Conservation (phyloP, 2,888 invertebrate species). For the Drosophila mulleri region DNA sequence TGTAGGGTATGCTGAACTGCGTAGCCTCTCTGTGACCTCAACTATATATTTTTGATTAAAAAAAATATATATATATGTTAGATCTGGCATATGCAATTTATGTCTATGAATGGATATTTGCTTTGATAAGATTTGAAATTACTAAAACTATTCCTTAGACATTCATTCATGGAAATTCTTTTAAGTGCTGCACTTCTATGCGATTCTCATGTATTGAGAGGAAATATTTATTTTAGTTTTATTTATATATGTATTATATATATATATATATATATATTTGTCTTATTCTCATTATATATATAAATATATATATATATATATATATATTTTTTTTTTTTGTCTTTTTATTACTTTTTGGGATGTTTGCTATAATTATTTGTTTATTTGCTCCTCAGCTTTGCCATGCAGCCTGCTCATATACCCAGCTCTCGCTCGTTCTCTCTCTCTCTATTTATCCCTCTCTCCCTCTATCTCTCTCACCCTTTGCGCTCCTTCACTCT, state of each 20-base stretch:
- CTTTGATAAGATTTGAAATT: no score
- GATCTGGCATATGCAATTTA: no score
- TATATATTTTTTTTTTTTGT: not conserved
- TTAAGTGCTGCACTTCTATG: no score
- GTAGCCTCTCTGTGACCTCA: no score
- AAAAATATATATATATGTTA: not conserved
- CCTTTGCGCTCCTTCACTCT: slow-evolving; percentile 6
- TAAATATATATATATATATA: not conserved
- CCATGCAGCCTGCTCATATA: slow-evolving; percentile 3
- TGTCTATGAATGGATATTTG: no score
- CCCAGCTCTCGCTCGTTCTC: not conserved
- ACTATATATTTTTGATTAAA: not conserved
- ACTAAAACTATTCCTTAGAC: no score
- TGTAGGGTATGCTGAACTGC: not conserved
- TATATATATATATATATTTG: no score
- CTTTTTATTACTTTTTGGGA: slow-evolving; percentile 20
- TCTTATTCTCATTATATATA: no score
- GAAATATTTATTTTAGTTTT: no score
- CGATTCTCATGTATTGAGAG: no score
- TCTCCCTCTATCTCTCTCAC: not conserved
- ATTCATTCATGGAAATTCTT: no score
- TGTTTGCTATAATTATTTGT: slow-evolving; percentile 49
- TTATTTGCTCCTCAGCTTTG: slow-evolving; percentile 50
- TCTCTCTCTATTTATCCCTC: not conserved
- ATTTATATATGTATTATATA: no score